Base-by-base conservation (phyloP, 1,140 invertebrate genomes). In the Ceratoteleas bidentatus region DNA sequence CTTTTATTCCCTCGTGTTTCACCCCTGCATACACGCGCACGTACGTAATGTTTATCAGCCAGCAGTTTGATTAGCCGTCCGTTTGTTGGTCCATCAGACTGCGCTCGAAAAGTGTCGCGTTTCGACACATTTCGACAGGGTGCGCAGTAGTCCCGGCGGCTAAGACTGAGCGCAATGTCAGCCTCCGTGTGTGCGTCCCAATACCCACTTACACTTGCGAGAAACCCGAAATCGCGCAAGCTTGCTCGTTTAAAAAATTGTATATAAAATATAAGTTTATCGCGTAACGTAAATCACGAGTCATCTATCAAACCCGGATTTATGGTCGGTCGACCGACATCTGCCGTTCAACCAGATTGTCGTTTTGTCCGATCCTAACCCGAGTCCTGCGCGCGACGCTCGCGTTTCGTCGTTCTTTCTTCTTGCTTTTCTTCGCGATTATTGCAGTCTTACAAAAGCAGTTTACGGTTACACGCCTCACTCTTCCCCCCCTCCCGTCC, bases 1-100 rank as follows among this genome's bases (percentile, higher is more conserved):
- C 58, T 56, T 15, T 64, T 70, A 52, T 61, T 61, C n/a, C 40
- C 47, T 75, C 65, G 57, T 61, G 14, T 45, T 58, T 50, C 16
- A 58, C 53, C 53, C 64, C 68, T 77, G 86, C 86, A 85, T 87
- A 89, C 88, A 90, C 88, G 88, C 88, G 89, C 87, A 90, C 89
- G 89, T 90, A 90, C 89, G 88, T 90, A 86, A 81, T 85, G 45
- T 54, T 24, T 24, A 24, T 24, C 24, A 24, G 40, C 40, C 9
- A 0, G 15, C 14, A 69, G 33, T 68, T 61, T 13, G 15, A 16
- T 24, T 61, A 60, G 9, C 45, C 16, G 40, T 58, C 54, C n/a
- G 36, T 65, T 45, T 78, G 62, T 50, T 77, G 54, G 64, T 66
- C 24, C 24, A 24, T 24, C 24, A 24, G 24, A 2, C 24, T 24